Conservation (phyloP, 2,888 invertebrate genomes). For the Hesperia comma region DNA sequence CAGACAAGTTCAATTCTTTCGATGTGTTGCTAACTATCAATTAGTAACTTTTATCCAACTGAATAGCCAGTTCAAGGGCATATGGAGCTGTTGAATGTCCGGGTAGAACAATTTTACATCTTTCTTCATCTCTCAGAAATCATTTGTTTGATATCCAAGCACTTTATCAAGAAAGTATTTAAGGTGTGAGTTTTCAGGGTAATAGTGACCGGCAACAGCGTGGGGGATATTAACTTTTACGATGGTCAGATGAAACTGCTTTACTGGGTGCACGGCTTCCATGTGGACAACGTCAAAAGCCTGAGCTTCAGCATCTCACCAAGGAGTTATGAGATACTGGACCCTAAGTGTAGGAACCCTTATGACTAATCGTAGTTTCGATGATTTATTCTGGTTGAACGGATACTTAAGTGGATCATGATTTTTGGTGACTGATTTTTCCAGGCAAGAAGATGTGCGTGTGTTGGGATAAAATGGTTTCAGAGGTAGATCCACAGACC, state of each 20-base stretch:
- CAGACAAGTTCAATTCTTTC: too few relatives aligned
- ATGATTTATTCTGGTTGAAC: too few relatives aligned
- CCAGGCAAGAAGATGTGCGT: slow-evolving; percentile 65
- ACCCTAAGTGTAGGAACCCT: slow-evolving; percentile 59
- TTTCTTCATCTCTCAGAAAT: too few relatives aligned
- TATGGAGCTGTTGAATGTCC: too few relatives aligned
- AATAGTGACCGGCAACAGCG: slow-evolving; percentile 81
- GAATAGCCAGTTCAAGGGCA: too few relatives aligned
- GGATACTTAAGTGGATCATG: too few relatives aligned
- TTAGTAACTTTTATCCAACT: too few relatives aligned
- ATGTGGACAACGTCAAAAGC: slow-evolving; percentile 72
- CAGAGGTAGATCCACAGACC: slow-evolving; percentile 56
- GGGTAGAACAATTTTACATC: too few relatives aligned
- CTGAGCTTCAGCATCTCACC: slow-evolving; percentile 79
- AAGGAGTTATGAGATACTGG: slow-evolving; percentile 63
- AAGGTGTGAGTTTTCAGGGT: slow-evolving; percentile 54
- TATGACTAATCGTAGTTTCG: slow-evolving; percentile 38
- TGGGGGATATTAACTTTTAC: slow-evolving; percentile 84
- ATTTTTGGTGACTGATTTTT: slow-evolving; percentile 8
- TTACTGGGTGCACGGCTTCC: slow-evolving; percentile 81
- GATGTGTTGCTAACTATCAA: too few relatives aligned
- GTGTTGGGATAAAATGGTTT: slow-evolving; percentile 69
- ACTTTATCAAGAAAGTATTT: too few relatives aligned
- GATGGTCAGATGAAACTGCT: slow-evolving; percentile 82
- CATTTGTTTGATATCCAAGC: too few relatives aligned